A percentile compares a stretch with the other conserved stretches of the same genome.
Conservation (phyloP, 1,140 invertebrate species). For the Tetragnatha versicolor region DNA sequence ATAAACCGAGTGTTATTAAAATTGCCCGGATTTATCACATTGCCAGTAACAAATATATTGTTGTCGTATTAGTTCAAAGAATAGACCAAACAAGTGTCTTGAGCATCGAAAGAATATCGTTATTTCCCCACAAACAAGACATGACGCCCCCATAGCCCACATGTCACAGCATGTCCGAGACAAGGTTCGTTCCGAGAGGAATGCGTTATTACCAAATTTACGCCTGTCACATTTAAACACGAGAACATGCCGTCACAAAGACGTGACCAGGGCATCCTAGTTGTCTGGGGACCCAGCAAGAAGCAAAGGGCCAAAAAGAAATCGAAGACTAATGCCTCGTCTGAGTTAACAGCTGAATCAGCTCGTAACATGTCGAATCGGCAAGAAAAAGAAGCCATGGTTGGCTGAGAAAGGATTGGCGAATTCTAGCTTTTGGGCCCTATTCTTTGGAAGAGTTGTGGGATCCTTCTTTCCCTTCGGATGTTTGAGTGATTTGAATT, state of each 20-base stretch:
- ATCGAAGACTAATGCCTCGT: slow-evolving; percentile 35
- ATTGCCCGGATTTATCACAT: too few species aligned
- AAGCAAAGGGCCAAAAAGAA: neutral
- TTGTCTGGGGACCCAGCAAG: neutral
- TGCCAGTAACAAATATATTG: too few species aligned
- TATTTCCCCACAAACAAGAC: too few species aligned
- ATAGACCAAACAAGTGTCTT: too few species aligned
- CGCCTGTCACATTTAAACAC: neutral
- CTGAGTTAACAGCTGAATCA: slow-evolving; percentile 48
- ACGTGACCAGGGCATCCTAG: neutral
- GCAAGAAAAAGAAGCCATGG: slow-evolving; percentile 31
- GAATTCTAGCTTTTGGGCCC: neutral
- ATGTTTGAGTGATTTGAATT: slow-evolving; percentile 47
- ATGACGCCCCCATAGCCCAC: too few species aligned
- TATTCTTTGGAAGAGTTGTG: slow-evolving; percentile 13
- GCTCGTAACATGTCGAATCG: slow-evolving; percentile 37
- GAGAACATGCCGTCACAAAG: neutral
- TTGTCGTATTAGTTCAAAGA: too few species aligned
- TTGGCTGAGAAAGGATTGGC: neutral
- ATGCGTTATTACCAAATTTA: neutral
- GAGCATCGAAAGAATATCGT: too few species aligned
- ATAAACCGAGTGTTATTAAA: too few species aligned
- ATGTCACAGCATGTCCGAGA: too few species aligned
- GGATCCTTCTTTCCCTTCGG: neutral
- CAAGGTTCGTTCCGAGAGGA: too few species aligned